Conservation (phyloP, 37 sponge, comb jelly and placozoan genomes). For the Ianthella basta region DNA sequence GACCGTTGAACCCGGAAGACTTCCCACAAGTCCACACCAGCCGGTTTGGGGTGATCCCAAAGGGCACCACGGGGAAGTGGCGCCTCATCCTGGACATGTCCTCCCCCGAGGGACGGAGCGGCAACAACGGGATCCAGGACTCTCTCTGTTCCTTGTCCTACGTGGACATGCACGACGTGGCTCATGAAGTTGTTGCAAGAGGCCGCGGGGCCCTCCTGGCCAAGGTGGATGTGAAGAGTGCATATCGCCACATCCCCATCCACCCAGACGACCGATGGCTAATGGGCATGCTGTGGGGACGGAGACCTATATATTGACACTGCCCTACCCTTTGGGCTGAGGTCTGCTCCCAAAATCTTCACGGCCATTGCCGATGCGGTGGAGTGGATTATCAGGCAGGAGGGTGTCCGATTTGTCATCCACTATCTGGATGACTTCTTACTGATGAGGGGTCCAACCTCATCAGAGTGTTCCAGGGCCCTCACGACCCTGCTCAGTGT, state of each 20-base stretch:
- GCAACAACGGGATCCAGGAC: conserved; percentile 1
- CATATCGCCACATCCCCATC: conserved; percentile 18
- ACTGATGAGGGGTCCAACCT: conserved; percentile 16
- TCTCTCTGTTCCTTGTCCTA: neutral
- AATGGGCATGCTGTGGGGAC: conserved; percentile 27
- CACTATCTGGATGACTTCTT: conserved; percentile 43
- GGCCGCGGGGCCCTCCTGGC: conserved; percentile 26
- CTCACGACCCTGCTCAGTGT: conserved; percentile 11
- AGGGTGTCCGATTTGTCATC: neutral
- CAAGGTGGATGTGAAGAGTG: conserved; percentile 19
- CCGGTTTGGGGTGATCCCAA: conserved; percentile 26
- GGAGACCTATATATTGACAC: conserved; percentile 21
- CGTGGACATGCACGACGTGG: neutral
- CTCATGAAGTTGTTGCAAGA: neutral
- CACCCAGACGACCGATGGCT: conserved; percentile 23
- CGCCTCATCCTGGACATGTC: conserved; percentile 23
- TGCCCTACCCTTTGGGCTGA: conserved; percentile 18
- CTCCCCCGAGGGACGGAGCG: conserved; percentile 17
- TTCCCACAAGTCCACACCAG: conserved; percentile 1
- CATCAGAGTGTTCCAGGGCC: conserved; percentile 23
- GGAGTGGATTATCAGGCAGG: neutral
- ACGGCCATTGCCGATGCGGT: conserved; percentile 38
- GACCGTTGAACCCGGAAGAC: neutral
- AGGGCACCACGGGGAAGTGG: conserved; percentile 32
- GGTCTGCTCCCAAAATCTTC: conserved; percentile 37